These are phyloP conservation scores for Bombus superbus DNA, from an alignment of 1,140 invertebrate species.

Conservation along the genomic window DNA sequence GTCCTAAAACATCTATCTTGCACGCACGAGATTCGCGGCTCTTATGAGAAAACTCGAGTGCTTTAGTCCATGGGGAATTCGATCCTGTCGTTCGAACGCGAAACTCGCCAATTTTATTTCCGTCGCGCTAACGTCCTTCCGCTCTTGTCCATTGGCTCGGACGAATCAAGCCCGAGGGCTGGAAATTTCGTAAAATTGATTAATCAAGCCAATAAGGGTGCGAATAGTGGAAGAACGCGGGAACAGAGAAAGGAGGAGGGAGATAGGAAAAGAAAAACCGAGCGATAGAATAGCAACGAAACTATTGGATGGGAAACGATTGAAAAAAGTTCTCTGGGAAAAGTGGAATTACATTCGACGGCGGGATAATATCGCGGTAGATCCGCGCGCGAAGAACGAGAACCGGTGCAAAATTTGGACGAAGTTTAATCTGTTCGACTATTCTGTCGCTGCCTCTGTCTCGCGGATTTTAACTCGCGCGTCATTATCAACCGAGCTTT, in stretches of 20 bases:
- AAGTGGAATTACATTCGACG: slow-evolving; percentile 35
- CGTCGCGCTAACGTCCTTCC: slow-evolving; percentile 17
- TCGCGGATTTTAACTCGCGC: not conserved
- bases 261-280: not conserved
- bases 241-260: not conserved
- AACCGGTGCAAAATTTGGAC: slow-evolving; percentile 27
- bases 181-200: slow-evolving; percentile 30
- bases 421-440: slow-evolving; percentile 25
- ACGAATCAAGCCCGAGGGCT: not conserved
- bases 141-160: no score
- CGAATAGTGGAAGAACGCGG: slow-evolving; percentile 4
- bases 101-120: slow-evolving; percentile 59
- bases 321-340: not conserved
- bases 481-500: not conserved
- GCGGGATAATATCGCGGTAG: slow-evolving; percentile 2
- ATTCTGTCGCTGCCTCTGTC: not conserved
- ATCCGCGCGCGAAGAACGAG: not conserved
- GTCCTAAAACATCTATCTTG: not conserved
- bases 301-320: slow-evolving; percentile 36
- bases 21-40: slow-evolving; percentile 31
- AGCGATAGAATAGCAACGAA: slow-evolving; percentile 27
- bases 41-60: slow-evolving; percentile 1
- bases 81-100: slow-evolving; percentile 27
- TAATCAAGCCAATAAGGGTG: slow-evolving; percentile 31
- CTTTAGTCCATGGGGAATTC: slow-evolving; percentile 23